phyloP scores from a whole-genome alignment of 2,797 vertebrate species.

The Vespertilio murinus region DNA sequence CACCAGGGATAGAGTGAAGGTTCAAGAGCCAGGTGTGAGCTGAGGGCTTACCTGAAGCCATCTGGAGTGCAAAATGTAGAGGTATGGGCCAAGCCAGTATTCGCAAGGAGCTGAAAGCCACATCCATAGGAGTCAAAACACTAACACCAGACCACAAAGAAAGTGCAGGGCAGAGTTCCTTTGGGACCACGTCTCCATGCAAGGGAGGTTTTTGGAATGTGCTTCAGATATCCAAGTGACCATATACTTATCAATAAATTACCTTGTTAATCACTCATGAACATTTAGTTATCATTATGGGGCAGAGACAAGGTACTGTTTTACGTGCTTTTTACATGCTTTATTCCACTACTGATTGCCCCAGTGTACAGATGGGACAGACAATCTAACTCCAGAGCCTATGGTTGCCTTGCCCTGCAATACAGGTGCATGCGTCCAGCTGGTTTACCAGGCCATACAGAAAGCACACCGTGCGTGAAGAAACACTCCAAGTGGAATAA shows the following conservation, averaged over 20 bases:
- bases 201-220: background rate
- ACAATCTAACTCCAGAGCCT: background rate
- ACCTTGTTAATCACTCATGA: background rate
- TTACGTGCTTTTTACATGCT: background rate
- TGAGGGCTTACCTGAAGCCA: background rate
- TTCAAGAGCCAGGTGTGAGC: background rate
- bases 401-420: background rate
- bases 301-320: background rate
- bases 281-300: background rate
- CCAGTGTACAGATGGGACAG: background rate
- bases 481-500: background rate
- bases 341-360: background rate
- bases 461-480: background rate
- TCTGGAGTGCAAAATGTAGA: background rate
- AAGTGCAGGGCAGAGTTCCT: background rate
- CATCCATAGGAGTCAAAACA: background rate
- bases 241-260: background rate
- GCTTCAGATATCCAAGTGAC: background rate
- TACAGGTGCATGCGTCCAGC: background rate
- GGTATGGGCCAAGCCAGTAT: background rate
- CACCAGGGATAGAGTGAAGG: background rate
- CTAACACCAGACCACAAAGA: background rate
- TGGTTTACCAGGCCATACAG: background rate
- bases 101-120: background rate
- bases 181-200: background rate